These are phyloP conservation scores for Prosopocoilus inquinatus DNA, from an alignment of 2,888 invertebrate genomes.

Conservation along the genomic window DNA sequence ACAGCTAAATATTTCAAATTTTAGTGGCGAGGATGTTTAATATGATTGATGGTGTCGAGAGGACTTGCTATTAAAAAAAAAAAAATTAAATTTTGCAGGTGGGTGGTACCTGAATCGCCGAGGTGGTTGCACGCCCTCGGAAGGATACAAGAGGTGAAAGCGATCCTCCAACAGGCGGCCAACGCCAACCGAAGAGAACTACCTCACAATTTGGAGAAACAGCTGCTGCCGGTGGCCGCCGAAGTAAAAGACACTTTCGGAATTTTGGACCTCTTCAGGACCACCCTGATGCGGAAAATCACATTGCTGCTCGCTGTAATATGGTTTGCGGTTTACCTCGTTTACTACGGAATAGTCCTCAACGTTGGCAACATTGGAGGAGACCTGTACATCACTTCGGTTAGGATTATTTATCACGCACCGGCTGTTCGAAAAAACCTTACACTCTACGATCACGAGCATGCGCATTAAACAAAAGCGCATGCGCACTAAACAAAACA, in stretches of 20 bases:
- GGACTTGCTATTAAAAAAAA: not conserved
- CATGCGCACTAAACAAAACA: no score
- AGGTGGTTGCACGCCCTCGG: slow-evolving; percentile 75
- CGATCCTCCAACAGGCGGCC: slow-evolving; percentile 64
- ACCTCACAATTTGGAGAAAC: slow-evolving; percentile 69
- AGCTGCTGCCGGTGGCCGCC: slow-evolving; percentile 55
- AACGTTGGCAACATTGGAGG: slow-evolving; percentile 75
- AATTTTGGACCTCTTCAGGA: slow-evolving; percentile 65
- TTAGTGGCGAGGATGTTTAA: no score
- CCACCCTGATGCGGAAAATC: slow-evolving; percentile 62
- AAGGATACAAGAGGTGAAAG: slow-evolving; percentile 66
- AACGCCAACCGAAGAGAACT: slow-evolving; percentile 63
- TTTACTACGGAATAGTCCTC: slow-evolving; percentile 74
- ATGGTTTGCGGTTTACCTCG: slow-evolving; percentile 76
- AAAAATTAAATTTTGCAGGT: slow-evolving; percentile 52
- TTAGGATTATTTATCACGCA: slow-evolving; percentile 45
- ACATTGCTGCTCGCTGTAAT: slow-evolving; percentile 69
- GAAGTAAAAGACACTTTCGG: slow-evolving; percentile 53
- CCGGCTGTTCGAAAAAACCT: not conserved
- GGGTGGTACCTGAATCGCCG: slow-evolving; percentile 76
- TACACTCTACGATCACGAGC: no score
- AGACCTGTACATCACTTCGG: slow-evolving; percentile 71
- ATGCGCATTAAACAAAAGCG: no score
- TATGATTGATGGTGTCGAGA: no score
- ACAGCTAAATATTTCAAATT: not conserved